Conservation (phyloP, 1,140 invertebrate genomes). For the Neodiprion pinetum region DNA sequence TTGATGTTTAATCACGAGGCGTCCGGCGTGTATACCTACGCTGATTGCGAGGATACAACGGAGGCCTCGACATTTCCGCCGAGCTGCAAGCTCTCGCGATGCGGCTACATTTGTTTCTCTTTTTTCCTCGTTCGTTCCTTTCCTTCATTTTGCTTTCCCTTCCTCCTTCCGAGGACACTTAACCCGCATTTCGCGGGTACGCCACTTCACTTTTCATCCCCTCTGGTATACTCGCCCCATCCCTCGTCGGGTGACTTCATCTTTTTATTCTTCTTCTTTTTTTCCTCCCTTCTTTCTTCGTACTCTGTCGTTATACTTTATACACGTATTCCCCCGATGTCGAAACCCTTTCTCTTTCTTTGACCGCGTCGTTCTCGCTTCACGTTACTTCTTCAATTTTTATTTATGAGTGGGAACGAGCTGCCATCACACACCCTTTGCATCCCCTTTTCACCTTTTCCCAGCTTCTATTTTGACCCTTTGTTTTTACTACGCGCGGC, state of each 20-base stretch:
- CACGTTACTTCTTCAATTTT: neutral
- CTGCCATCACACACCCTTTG: too few relatives aligned
- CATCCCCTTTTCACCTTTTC: too few relatives aligned
- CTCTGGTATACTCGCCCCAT: conserved; percentile 1
- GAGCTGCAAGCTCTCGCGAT: neutral
- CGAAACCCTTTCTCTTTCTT: too few relatives aligned
- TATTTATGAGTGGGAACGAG: too few relatives aligned
- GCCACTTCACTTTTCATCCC: neutral
- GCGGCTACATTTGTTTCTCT: neutral
- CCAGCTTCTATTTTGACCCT: too few relatives aligned
- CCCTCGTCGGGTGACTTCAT: neutral
- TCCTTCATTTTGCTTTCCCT: neutral
- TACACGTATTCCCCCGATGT: too few relatives aligned
- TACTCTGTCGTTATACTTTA: conserved; percentile 4
- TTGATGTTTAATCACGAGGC: neutral
- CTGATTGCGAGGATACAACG: neutral
- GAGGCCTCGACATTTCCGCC: neutral
- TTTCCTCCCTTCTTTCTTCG: conserved; percentile 3
- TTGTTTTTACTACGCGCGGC: too few relatives aligned
- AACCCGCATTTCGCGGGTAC: conserved; percentile 11
- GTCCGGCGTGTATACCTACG: neutral
- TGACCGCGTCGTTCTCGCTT: neutral
- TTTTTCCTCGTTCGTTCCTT: neutral
- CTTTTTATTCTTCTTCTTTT: neutral
- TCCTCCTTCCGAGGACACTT: conserved; percentile 8